Percentiles rank a stretch among this genome's conserved stretches.
Evolutionary conservation across 2,113 vertebrate genomes (phyloP).

Genomic region (Orcinus orca): DNA sequence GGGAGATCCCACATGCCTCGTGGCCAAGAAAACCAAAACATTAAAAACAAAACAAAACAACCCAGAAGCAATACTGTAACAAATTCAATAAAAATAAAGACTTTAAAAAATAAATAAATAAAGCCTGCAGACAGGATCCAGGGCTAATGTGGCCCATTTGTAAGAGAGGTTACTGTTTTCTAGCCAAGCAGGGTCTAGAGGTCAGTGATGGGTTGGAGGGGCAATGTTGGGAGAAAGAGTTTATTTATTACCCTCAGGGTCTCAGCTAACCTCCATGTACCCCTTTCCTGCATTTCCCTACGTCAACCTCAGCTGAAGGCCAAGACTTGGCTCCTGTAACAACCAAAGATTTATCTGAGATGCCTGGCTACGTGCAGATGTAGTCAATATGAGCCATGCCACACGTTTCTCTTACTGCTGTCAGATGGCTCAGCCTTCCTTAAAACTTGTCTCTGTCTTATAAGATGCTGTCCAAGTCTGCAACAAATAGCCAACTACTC

Average conservation of each 20-base stretch:
- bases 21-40: too few species aligned
- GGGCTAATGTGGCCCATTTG: too few species aligned
- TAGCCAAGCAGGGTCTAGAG: not conserved
- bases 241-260: fast-evolving
- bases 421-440: not conserved
- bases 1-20: too few species aligned
- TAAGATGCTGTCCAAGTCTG: too few species aligned
- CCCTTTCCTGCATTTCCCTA: not conserved
- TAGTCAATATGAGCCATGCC: not conserved
- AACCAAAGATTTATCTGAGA: not conserved
- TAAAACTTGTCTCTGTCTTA: not conserved
- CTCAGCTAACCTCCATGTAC: fast-evolving
- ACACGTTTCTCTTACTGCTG: not conserved
- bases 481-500: not conserved
- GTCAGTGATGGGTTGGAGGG: not conserved
- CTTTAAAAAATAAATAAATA: too few species aligned
- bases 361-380: not conserved
- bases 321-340: not conserved
- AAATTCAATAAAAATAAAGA: too few species aligned
- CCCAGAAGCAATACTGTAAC: too few species aligned
- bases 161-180: fast-evolving
- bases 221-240: fast-evolving
- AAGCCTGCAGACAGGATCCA: fast-evolving
- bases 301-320: not conserved
- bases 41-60: too few species aligned